These are phyloP conservation scores for Idris sp. DNA, from an alignment of 1,140 invertebrate genomes.

Conservation along the genomic window DNA sequence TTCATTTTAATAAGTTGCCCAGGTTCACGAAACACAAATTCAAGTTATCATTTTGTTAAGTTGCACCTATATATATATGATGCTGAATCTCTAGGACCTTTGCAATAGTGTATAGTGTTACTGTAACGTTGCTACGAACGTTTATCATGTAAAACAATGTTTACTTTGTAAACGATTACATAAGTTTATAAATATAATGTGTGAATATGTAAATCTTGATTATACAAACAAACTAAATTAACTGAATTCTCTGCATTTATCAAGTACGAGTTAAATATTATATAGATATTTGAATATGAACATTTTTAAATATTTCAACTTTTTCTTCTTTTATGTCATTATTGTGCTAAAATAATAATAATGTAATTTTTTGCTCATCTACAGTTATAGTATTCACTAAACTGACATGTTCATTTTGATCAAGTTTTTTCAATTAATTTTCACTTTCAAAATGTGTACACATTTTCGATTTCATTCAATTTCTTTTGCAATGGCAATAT, in stretches of 20 bases:
- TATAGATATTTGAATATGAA: too few relatives aligned
- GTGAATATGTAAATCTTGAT: background rate
- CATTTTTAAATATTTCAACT: too few relatives aligned
- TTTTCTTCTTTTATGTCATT: too few relatives aligned
- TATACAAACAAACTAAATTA: background rate
- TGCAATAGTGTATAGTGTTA: background rate
- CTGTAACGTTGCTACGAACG: conserved; percentile 9
- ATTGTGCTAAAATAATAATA: too few relatives aligned
- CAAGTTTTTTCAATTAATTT: too few relatives aligned
- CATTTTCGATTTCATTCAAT: too few relatives aligned
- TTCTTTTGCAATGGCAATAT: too few relatives aligned
- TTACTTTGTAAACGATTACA: conserved; percentile 7
- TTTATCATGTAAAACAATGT: conserved; percentile 7
- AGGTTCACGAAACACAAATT: conserved; percentile 1
- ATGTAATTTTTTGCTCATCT: too few relatives aligned
- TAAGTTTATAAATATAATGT: conserved; percentile 5
- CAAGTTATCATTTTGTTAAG: conserved; percentile 9
- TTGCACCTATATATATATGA: conserved; percentile 8
- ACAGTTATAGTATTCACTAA: too few relatives aligned
- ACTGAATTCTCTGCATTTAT: background rate
- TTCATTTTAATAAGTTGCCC: conserved; percentile 5
- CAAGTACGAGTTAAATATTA: too few relatives aligned
- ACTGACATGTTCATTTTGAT: too few relatives aligned
- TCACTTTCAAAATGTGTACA: too few relatives aligned
- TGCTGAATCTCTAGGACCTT: conserved; percentile 4